Evolutionary conservation across 53 echinoderm and acorn worm genomes (phyloP), one percentile per base, ranked within the genome.

Genomic region (Echinarachnius parma): DNA sequence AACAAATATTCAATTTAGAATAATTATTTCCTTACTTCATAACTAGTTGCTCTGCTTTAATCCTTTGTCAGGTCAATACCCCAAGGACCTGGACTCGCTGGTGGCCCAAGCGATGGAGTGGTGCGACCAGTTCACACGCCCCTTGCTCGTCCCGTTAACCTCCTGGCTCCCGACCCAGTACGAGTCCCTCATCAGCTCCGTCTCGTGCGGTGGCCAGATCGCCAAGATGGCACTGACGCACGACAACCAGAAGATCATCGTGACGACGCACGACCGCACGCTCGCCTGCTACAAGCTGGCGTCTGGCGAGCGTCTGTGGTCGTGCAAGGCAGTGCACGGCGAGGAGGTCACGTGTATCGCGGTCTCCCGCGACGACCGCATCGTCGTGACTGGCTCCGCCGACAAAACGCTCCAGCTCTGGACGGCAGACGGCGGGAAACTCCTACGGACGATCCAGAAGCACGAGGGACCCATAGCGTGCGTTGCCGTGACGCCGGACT

Each of bases 41-140:
- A n/a, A n/a, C n/a, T n/a, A n/a, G n/a, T n/a, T n/a, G n/a, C n/a
- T n/a, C n/a, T n/a, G n/a, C n/a, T n/a, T n/a, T n/a, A n/a, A n/a
- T n/a, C 13, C 9, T 50, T 50, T 16, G 13, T 0, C 4, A 72
- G 72, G 72, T 39, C 72, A 72, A 44, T 72, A 72, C 19, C 72
- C 72, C 0, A 35, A 34, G 4, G 72, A 72, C 37, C 48, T 98
- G 39, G 86, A 81, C 56, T 66, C 66, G 21, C 81, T 98, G 24
- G 85, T 98, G 3, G 80, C 78, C 21, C 91, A 92, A 25, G 84
- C 98, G 29, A 87, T 98, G 85, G 84, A 82, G 14, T 91, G 91
- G 98, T 98, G 98, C 26, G 98, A 91, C 57, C 82, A 88, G 54
- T 98, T 86, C 78, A 86, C 98, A 5, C 82, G 86, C 30, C 98